phyloP scores from a whole-genome alignment of 2,113 vertebrate genomes.

The Dinomys branickii region DNA sequence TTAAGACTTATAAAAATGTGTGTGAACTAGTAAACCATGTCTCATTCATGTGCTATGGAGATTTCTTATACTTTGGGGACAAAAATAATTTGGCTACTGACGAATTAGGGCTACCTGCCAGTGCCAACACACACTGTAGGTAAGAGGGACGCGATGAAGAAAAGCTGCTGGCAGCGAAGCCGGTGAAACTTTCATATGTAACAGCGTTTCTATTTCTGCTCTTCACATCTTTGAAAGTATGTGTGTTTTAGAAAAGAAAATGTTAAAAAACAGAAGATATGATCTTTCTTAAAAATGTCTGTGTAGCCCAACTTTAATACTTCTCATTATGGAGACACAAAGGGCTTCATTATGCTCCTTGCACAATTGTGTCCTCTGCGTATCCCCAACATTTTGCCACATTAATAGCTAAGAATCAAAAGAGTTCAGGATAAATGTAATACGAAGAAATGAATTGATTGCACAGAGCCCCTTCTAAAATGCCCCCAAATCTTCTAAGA shows the following conservation, averaged over 20 bases:
- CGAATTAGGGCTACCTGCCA: slow-evolving; percentile 71
- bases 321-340: background rate
- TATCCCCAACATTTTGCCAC: background rate
- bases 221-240: slow-evolving; percentile 73
- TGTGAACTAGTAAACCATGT: slow-evolving; percentile 67
- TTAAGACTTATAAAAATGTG: slow-evolving; percentile 61
- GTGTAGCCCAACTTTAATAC: background rate
- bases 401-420: slow-evolving; percentile 6
- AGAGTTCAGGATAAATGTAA: background rate
- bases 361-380: background rate
- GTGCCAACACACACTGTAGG: slow-evolving; percentile 70
- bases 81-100: slow-evolving; percentile 75
- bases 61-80: slow-evolving; percentile 74
- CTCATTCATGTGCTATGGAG: slow-evolving; percentile 73
- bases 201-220: slow-evolving; percentile 78
- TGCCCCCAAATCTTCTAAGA: background rate
- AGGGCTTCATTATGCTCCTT: background rate
- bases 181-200: slow-evolving; percentile 73
- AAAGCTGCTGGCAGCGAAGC: slow-evolving; percentile 55
- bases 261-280: slow-evolving; percentile 66
- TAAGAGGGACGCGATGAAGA: slow-evolving; percentile 67
- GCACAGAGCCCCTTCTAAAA: background rate
- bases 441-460: background rate
- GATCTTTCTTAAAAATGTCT: background rate
- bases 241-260: slow-evolving; percentile 72